Conservation (phyloP, 2,113 vertebrate species). For the Brachyhypopomus occidentalis region DNA sequence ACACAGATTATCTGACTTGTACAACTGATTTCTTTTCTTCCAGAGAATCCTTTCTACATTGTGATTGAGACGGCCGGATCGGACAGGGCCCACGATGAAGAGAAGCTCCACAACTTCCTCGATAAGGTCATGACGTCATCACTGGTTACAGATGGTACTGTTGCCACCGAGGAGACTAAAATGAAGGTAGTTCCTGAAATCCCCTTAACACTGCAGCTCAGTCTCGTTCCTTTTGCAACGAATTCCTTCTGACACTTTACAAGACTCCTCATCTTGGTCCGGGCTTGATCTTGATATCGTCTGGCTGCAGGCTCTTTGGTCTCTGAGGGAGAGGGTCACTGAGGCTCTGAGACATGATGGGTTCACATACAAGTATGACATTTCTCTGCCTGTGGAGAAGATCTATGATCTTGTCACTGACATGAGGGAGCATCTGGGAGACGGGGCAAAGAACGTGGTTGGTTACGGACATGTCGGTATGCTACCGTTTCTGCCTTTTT, state of each 20-base stretch:
- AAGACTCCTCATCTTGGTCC: no score
- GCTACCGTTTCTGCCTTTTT: slow-evolving; percentile 44
- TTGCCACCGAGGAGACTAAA: slow-evolving; percentile 84
- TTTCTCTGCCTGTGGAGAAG: slow-evolving; percentile 85
- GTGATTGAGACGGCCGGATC: slow-evolving; percentile 94
- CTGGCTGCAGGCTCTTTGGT: slow-evolving; percentile 81
- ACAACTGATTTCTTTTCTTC: neutral
- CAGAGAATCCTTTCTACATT: slow-evolving; percentile 89
- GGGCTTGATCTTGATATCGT: no score
- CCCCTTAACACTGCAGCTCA: neutral
- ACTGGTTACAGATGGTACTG: slow-evolving; percentile 83
- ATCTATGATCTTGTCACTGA: slow-evolving; percentile 88
- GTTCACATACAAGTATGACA: slow-evolving; percentile 89
- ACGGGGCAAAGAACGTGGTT: slow-evolving; percentile 81
- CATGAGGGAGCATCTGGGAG: slow-evolving; percentile 76
- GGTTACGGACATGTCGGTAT: slow-evolving; percentile 94
- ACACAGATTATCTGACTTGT: neutral
- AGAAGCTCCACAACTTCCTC: slow-evolving; percentile 87
- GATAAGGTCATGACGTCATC: slow-evolving; percentile 76
- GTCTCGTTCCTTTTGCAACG: neutral
- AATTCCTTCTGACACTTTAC: no score
- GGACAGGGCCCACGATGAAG: slow-evolving; percentile 77
- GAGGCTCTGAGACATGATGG: slow-evolving; percentile 88
- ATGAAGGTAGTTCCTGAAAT: slow-evolving; percentile 75
- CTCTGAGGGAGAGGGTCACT: slow-evolving; percentile 88